These are phyloP conservation scores for Micrasema minimum DNA, from an alignment of 1,140 invertebrate species.

Conservation along the genomic window DNA sequence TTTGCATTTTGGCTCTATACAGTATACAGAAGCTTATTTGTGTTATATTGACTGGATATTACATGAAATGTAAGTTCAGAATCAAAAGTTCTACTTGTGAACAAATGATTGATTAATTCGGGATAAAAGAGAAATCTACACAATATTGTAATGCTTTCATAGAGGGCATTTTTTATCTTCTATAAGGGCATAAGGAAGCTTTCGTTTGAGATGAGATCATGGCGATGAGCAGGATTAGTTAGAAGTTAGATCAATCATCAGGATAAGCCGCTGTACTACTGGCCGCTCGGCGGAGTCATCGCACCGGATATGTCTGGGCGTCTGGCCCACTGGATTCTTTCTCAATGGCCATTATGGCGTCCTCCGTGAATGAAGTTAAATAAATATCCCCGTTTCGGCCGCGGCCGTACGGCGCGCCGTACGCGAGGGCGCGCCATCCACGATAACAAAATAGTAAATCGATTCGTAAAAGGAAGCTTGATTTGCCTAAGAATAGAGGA, in stretches of 20 bases:
- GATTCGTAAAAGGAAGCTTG: constrained; percentile 37
- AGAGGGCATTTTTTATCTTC: too few species aligned
- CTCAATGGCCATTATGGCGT: constrained; percentile 29
- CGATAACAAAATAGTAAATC: constrained; percentile 35
- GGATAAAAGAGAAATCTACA: too few species aligned
- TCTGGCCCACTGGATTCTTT: constrained; percentile 31
- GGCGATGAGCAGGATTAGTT: too few species aligned
- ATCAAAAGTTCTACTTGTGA: too few species aligned
- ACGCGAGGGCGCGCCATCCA: constrained; percentile 18
- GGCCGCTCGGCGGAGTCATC: background rate
- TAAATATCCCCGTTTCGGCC: constrained; percentile 27
- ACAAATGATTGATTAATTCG: too few species aligned
- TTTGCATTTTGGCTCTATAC: too few species aligned
- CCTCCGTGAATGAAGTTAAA: constrained; percentile 35
- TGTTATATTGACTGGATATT: too few species aligned
- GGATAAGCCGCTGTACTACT: background rate
- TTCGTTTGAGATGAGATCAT: too few species aligned
- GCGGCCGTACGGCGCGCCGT: constrained; percentile 8
- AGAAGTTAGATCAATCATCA: background rate
- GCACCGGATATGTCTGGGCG: constrained; percentile 32
- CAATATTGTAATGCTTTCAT: too few species aligned
- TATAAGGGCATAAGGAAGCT: too few species aligned
- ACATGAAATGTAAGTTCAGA: too few species aligned
- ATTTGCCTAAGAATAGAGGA: constrained; percentile 35
- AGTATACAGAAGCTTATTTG: too few species aligned